Percentiles rank a stretch among this genome's conserved stretches.
Evolutionary conservation across 2,888 invertebrate genomes (phyloP).

Genomic region (Hypomecis punctinalis): DNA sequence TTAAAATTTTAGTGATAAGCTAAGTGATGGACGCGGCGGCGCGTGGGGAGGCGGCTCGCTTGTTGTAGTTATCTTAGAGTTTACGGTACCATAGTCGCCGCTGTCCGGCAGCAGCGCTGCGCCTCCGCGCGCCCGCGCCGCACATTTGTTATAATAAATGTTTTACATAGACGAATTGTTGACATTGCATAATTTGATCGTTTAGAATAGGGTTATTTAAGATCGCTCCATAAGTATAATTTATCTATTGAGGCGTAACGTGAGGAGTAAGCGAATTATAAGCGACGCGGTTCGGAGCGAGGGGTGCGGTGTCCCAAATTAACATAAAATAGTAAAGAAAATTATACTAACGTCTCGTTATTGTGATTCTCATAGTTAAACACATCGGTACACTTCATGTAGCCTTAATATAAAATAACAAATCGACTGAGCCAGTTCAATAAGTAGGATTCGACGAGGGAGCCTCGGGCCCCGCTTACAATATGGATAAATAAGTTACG

Average conservation of each 20-base stretch:
- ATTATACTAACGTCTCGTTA: constrained; percentile 71
- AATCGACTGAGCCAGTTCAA: constrained; percentile 74
- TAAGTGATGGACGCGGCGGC: constrained; percentile 72
- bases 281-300: constrained; percentile 75
- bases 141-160: constrained; percentile 76
- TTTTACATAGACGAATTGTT: constrained; percentile 81
- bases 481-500: constrained; percentile 63
- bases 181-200: constrained; percentile 83
- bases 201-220: constrained; percentile 85
- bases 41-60: constrained; percentile 47
- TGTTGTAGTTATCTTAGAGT: constrained; percentile 74
- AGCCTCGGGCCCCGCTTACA: constrained; percentile 68
- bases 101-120: no score
- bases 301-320: constrained; percentile 78
- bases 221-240: constrained; percentile 85
- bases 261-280: constrained; percentile 78
- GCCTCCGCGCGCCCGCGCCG: constrained; percentile 45
- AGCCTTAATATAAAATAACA: constrained; percentile 71
- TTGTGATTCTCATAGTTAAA: constrained; percentile 80
- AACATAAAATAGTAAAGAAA: constrained; percentile 69
- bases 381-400: constrained; percentile 77
- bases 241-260: constrained; percentile 79
- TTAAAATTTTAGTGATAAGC: constrained; percentile 85
- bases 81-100: constrained; percentile 50
- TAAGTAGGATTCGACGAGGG: constrained; percentile 64